Conservation (phyloP, 2,888 invertebrate species). For the Bibio marci region DNA sequence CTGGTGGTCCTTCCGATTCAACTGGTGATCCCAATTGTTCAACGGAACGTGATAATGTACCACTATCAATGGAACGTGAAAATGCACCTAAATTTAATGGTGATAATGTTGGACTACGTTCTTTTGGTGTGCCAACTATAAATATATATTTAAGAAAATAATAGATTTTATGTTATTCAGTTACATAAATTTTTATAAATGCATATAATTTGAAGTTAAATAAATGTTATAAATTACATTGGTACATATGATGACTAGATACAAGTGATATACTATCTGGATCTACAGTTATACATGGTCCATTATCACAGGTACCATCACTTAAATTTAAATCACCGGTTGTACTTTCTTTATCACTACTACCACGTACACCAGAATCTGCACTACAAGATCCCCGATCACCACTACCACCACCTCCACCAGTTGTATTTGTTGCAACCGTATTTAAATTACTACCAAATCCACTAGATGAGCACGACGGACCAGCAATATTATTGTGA, state of each 20-base stretch:
- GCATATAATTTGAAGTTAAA: not conserved
- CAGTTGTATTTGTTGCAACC: no score
- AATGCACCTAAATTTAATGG: conserved; percentile 61
- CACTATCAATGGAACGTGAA: conserved; percentile 38
- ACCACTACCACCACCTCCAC: conserved; percentile 36
- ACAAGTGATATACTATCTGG: conserved; percentile 30
- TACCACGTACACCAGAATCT: conserved; percentile 31
- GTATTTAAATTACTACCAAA: conserved; percentile 20
- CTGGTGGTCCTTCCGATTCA: conserved; percentile 45
- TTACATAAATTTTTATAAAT: not conserved
- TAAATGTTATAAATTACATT: conserved; percentile 19
- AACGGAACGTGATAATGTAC: conserved; percentile 30
- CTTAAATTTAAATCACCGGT: conserved; percentile 62
- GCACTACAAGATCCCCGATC: conserved; percentile 75
- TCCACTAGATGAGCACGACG: conserved; percentile 13
- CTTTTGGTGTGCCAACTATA: conserved; percentile 62
- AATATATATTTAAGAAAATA: no score
- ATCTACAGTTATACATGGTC: conserved; percentile 29
- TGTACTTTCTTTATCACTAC: conserved; percentile 63
- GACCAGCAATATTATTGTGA: conserved; percentile 15
- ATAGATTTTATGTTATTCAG: conserved; percentile 16
- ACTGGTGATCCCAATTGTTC: conserved; percentile 71
- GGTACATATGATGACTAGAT: conserved; percentile 30
- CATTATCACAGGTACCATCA: conserved; percentile 39
- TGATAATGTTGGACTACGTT: conserved; percentile 69